A percentile compares a stretch with the other conserved stretches of the same genome.
phyloP scores from a whole-genome alignment of 35 echinoderm and acorn worm species.

The Acanthaster planci region DNA sequence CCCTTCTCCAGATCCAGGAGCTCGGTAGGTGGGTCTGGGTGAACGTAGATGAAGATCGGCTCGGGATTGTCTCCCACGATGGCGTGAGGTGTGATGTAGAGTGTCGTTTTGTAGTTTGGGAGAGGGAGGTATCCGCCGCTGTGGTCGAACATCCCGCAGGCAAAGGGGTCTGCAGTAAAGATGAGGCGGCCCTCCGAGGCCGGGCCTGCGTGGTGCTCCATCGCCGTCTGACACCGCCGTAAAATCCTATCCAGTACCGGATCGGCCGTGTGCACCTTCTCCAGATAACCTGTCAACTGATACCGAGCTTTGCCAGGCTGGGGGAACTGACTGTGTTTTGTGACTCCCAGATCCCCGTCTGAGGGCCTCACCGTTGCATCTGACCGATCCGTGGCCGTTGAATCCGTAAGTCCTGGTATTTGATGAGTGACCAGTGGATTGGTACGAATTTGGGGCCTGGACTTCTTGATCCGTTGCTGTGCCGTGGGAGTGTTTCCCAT shows the following conservation, averaged over 20 bases:
- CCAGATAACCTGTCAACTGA: neutral
- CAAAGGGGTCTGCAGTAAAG: neutral
- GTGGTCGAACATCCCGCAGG: slow-evolving; percentile 34
- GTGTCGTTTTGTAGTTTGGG: neutral
- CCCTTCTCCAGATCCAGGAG: slow-evolving; percentile 3
- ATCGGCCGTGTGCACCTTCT: neutral
- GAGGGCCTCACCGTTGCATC: too few relatives aligned
- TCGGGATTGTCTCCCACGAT: slow-evolving; percentile 11
- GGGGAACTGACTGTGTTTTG: too few relatives aligned
- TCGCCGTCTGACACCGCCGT: neutral
- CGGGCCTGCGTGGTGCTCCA: neutral
- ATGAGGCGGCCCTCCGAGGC: neutral
- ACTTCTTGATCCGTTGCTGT: too few relatives aligned
- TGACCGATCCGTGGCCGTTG: too few relatives aligned
- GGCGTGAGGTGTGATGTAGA: slow-evolving; percentile 9
- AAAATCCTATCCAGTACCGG: neutral
- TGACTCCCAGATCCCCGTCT: too few relatives aligned
- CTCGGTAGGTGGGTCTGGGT: neutral
- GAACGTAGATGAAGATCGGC: slow-evolving; percentile 3
- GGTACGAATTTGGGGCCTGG: too few relatives aligned
- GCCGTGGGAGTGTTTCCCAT: too few relatives aligned
- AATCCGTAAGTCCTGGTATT: too few relatives aligned
- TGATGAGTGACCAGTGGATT: too few relatives aligned
- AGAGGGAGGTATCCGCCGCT: neutral
- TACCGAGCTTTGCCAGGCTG: too few relatives aligned